Evolutionary conservation across 2,113 vertebrate genomes (phyloP).

Genomic region (Rynchops niger): DNA sequence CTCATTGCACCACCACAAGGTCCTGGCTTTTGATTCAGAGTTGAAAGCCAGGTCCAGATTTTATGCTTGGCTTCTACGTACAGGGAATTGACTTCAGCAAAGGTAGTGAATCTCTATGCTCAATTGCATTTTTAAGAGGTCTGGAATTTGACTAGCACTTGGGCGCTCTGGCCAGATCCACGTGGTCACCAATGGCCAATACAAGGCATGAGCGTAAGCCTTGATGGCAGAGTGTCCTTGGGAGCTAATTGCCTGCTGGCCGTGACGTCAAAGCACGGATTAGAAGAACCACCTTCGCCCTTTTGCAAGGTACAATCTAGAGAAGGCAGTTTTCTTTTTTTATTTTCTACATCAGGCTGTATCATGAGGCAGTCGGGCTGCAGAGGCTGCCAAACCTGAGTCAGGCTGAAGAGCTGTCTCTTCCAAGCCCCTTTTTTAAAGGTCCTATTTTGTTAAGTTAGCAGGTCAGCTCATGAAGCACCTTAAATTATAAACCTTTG

Average conservation of each 20-base stretch:
- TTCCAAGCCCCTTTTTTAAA: background rate
- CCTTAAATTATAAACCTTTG: background rate
- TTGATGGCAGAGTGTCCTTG: background rate
- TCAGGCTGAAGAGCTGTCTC: background rate
- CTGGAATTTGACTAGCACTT: background rate
- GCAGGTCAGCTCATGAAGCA: background rate
- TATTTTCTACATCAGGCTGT: background rate
- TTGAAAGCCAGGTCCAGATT: background rate
- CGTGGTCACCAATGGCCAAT: accelerated
- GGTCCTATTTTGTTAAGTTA: background rate
- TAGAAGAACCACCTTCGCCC: background rate
- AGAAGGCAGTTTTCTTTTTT: background rate
- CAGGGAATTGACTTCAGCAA: background rate
- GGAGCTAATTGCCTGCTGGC: background rate
- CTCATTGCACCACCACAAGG: background rate
- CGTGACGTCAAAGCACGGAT: accelerated
- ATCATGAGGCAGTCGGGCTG: background rate
- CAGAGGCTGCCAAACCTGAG: accelerated
- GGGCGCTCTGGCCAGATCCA: background rate
- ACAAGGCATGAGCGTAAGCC: accelerated
- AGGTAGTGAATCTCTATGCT: background rate
- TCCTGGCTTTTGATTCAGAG: background rate
- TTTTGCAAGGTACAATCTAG: background rate
- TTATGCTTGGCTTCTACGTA: background rate
- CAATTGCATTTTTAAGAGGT: background rate